These are phyloP conservation scores for Virgularia gustaviana DNA, from an alignment of 92 coral and sea anemone genomes.

Conservation along the genomic window DNA sequence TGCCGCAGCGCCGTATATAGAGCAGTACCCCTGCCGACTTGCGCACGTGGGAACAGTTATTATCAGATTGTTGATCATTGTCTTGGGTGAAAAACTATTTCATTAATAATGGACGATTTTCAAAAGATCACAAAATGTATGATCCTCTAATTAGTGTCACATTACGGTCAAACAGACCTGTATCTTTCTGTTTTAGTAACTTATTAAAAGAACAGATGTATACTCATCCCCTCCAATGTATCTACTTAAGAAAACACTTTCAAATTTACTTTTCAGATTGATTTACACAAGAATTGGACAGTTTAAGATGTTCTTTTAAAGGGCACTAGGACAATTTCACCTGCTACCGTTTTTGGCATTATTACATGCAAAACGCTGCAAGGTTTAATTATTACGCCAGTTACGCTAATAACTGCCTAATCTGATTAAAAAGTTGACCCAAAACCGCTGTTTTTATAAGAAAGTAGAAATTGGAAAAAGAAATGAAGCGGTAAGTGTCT, in stretches of 20 bases:
- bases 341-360: slow-evolving; percentile 32
- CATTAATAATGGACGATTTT: slow-evolving; percentile 97
- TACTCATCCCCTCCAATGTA: slow-evolving; percentile 15
- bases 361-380: slow-evolving; percentile 20
- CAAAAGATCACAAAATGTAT: slow-evolving; percentile 76
- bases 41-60: slow-evolving; percentile 44
- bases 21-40: slow-evolving; percentile 34
- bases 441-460: slow-evolving; percentile 8
- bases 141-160: slow-evolving; percentile 39
- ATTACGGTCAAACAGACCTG: slow-evolving; percentile 36
- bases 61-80: slow-evolving; percentile 69
- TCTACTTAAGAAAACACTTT: slow-evolving; percentile 7
- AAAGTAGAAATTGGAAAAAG: background rate
- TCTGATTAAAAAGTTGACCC: slow-evolving; percentile 21
- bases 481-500: too few relatives aligned
- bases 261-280: background rate
- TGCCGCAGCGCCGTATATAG: slow-evolving; percentile 26
- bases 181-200: slow-evolving; percentile 26
- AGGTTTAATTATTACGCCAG: slow-evolving; percentile 37
- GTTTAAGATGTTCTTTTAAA: too few relatives aligned
- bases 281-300: too few relatives aligned
- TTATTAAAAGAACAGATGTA: slow-evolving; percentile 38
- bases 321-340: slow-evolving; percentile 10
- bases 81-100: slow-evolving; percentile 73
- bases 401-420: slow-evolving; percentile 37